These are phyloP conservation scores for Automeris io DNA, from an alignment of 2,888 invertebrate species.

Conservation along the genomic window DNA sequence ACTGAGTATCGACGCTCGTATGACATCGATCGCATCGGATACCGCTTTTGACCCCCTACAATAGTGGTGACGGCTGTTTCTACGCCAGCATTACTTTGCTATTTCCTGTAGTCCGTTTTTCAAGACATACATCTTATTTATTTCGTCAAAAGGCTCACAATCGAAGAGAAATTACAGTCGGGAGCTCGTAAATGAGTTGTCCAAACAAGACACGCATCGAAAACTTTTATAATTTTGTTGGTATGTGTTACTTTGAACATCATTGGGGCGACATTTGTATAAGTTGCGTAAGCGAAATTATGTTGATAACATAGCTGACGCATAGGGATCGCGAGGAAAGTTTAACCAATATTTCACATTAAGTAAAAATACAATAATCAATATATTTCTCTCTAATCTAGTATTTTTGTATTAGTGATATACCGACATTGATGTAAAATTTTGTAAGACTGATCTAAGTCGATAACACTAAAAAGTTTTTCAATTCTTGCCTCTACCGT, in stretches of 20 bases:
- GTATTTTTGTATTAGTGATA: no score
- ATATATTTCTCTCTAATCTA: no score
- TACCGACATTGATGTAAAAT: no score
- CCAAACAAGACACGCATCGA: constrained; percentile 9
- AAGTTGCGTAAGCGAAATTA: constrained; percentile 7
- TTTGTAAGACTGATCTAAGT: no score
- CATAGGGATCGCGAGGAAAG: background rate
- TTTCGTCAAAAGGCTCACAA: constrained; percentile 18
- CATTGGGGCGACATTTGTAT: constrained; percentile 5
- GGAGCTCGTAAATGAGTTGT: constrained; percentile 6
- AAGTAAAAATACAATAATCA: no score
- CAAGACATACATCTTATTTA: constrained; percentile 18
- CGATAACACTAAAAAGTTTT: no score
- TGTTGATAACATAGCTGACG: constrained; percentile 3
- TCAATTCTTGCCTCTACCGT: no score
- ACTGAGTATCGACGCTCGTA: constrained; percentile 40
- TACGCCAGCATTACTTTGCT: constrained; percentile 31
- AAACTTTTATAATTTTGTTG: constrained; percentile 27
- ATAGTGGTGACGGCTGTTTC: constrained; percentile 35
- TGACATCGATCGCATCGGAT: constrained; percentile 53
- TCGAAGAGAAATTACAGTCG: constrained; percentile 13
- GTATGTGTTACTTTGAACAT: constrained; percentile 15
- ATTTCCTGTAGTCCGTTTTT: constrained; percentile 21
- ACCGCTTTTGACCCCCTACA: constrained; percentile 52
- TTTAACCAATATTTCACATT: background rate